Evolutionary conservation across 2,113 vertebrate genomes (phyloP), one percentile per base, ranked within the genome.

Genomic region (Mobula birostris): DNA sequence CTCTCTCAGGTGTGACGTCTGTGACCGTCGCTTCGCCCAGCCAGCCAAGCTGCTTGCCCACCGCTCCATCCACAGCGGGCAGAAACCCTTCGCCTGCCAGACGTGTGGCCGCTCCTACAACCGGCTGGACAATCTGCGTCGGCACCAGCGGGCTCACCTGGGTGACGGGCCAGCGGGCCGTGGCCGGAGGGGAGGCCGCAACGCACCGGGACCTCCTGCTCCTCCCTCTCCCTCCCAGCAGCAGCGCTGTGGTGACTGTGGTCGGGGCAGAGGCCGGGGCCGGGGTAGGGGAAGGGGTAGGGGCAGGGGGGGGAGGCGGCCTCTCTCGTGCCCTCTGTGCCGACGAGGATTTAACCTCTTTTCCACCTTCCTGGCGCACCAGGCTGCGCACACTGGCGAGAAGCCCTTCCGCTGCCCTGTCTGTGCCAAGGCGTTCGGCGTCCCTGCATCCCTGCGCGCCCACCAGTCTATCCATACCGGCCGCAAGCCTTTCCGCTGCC

Each of bases 21-120:
- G 88, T 5, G 88, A 36, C 29, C 66, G 66, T 0, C 0, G n/a
- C 0, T 91, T 91, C 1, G 12, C 88, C 3, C 88, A 70, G 61
- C 32, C 88, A 0, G 7, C 61, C 1, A 91, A 91, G 66, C 29
- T 91, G 12, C 29, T 36, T 0, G n/a, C 27, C 3, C 97, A 97
- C 94, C 95, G 97, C 94, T 98, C 97, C 96, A 70, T 91, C 88
- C 98, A 98, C 95, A 96, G 61, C 0, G 88, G 88, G 0, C n/a
- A 91, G 94, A 97, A 98, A 94, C 98, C 97, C 17, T 98, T 96
- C 95, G 97, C 96, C 0, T 98, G 98, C 95, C 94, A 94, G 0
- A 96, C 97, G 27, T 98, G 98, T 0, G 97, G 96, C 76, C 96
- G 97, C 94, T 98, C 97, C 95, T 98, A 98, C 95, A 97, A 98